Base-by-base conservation (phyloP, 1,140 invertebrate genomes). In the Tetramorium parvispinum region DNA sequence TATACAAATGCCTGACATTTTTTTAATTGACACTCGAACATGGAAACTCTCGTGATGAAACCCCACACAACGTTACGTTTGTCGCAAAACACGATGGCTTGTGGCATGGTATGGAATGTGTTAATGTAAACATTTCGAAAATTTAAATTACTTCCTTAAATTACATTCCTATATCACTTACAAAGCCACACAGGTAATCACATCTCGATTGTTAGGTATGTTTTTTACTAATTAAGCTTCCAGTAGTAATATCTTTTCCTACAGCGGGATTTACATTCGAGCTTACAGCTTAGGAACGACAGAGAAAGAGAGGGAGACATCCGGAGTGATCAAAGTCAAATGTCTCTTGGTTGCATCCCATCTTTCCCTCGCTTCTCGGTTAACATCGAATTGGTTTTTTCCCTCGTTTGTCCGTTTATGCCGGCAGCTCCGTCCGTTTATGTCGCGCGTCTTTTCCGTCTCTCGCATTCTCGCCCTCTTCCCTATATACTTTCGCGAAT, bases 271-370 rank as follows among this genome's bases (percentile, higher is more conserved):
- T 82, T 57, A 57, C 63, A 51, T 75, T 49, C 53, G 53, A 27
- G 37, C 16, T 55, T 57, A 27, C 55, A 73, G 53, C 53, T 59
- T 75, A 59, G 53, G 66, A 75, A 55, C 40, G 79, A 75, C 53
- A 49, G 40, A 75, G 68, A 21, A 57, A 57, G 21, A 53, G 24
- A 57, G 53, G 40, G 21, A 70, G 51, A 57, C 32, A 27, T 24
- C 21, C n/a, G n/a, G 65, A 73, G 79, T 37, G 79, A 75, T 83
- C 68, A 61, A 73, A 82, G 79, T 83, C 68, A 75, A 83, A 83
- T 49, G 53, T 61, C 68, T 83, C 71, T 59, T 37, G 68, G 73
- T 21, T 21, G 13, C 79, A 59, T 59, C 68, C n/a, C 53, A 49
- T 59, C 53, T 83, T 83, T 13, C 55, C 53, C 75, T 75, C 61